Conservation (phyloP, 2,888 invertebrate species). For the Pammene fasciana region DNA sequence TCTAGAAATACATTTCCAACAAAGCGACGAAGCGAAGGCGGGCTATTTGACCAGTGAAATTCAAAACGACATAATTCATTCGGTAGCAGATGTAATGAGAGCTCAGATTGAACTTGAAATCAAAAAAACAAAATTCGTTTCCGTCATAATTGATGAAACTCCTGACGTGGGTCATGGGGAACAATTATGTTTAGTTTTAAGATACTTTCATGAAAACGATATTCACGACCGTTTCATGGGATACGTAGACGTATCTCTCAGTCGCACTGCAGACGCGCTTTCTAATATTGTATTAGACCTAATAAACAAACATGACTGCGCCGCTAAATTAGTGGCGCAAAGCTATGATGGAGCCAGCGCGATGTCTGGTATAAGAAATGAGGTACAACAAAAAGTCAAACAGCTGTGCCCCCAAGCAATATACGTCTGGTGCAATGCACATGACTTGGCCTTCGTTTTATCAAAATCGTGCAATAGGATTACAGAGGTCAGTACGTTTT, state of each 20-base stretch:
- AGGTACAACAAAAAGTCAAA: not conserved
- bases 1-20: not conserved
- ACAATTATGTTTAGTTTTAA: constrained; percentile 8
- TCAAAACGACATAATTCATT: not conserved
- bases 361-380: not conserved
- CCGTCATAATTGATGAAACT: constrained; percentile 7
- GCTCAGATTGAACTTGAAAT: not conserved
- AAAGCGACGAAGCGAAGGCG: not conserved
- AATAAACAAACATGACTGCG: not conserved
- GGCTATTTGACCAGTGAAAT: too few relatives aligned
- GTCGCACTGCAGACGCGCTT: not conserved
- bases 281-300: not conserved
- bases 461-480: constrained; percentile 3
- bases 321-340: constrained; percentile 1
- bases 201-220: constrained; percentile 16
- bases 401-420: not conserved
- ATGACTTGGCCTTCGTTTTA: not conserved
- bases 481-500: constrained; percentile 1
- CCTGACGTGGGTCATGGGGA: constrained; percentile 1
- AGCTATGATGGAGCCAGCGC: not conserved
- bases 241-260: not conserved
- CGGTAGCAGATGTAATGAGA: not conserved
- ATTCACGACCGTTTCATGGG: constrained; percentile 8
- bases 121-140: constrained; percentile 1
- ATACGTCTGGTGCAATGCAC: constrained; percentile 3